Base-by-base conservation (phyloP, 2,888 invertebrate genomes). In the Hipparchia semele region DNA sequence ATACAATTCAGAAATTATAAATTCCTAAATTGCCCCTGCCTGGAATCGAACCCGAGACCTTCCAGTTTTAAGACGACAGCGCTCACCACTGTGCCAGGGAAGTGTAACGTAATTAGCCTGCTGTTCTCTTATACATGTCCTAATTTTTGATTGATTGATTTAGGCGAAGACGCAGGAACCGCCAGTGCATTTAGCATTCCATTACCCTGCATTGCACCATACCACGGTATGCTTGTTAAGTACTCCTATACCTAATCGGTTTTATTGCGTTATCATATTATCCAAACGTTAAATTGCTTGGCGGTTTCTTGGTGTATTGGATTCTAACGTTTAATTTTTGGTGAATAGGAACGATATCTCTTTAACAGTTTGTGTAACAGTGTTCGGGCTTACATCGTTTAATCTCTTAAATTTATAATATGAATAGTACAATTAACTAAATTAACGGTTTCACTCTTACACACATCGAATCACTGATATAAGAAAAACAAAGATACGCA, bases 341-440 rank as follows among this genome's bases (percentile, higher is more conserved):
- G 2, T 2, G 10, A 12, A 53, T 65, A 68, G 49, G 46, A 58
- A 39, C 6, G 23, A 68, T 56, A 60, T 68, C 75, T 70, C 76
- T 80, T 75, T 72, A 76, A 4, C 39, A 56, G 45, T 7, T 7
- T 13, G n/a, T 67, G 54, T 9, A 45, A n/a, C 56, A 7, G 9
- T 58, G 56, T 39, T 39, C 13, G 6, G 13, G 69, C 69, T 69
- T 61, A 53, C 60, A 82, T 79, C 79, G 83, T 82, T 88, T 88
- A 86, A 88, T 87, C 84, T 84, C 79, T 73, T 84, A 83, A 88
- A 78, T 76, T 77, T 89, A 88, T 87, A 86, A 86, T 86, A 86
- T 86, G 86, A 86, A 86, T 83, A 87, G 87, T 86, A 88, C 88
- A 87, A 86, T 91, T 90, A 90, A 86, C 71, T 46, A 73, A 70